Evolutionary conservation across 2,113 vertebrate species (phyloP).

Genomic region (Tetrao urogallus): DNA sequence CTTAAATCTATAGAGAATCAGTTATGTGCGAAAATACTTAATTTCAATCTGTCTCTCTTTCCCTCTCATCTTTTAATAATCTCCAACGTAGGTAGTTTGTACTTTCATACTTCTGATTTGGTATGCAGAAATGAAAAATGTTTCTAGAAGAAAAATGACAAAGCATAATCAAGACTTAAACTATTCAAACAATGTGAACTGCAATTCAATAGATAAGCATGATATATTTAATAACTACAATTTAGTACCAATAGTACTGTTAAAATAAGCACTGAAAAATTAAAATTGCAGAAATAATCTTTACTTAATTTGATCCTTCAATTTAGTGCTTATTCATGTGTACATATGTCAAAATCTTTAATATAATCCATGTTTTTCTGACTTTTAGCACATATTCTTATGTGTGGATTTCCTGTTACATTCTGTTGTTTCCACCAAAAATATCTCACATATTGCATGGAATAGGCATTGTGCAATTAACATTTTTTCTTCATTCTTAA

Average conservation of each 20-base stretch:
- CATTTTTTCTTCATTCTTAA: not conserved
- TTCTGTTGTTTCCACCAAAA: not conserved
- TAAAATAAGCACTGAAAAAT: not conserved
- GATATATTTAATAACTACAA: not conserved
- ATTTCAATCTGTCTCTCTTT: not conserved
- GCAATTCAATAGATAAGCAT: not conserved
- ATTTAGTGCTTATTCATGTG: not conserved
- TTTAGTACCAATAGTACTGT: not conserved
- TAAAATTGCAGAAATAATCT: no score
- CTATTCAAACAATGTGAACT: not conserved
- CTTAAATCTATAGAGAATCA: conserved; percentile 17
- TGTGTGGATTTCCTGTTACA: not conserved
- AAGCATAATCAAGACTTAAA: not conserved
- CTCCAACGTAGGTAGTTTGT: not conserved
- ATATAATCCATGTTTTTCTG: not conserved
- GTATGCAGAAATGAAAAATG: not conserved
- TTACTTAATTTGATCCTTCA: not conserved
- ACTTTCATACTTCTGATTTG: conserved; percentile 17
- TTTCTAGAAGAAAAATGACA: not conserved
- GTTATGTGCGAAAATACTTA: conserved; percentile 34
- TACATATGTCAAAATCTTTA: not conserved
- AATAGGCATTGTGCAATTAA: not conserved
- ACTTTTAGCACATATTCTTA: not conserved
- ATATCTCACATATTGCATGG: not conserved
- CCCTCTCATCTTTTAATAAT: not conserved